These are phyloP conservation scores for Torymus auratus DNA, from an alignment of 2,888 invertebrate genomes.

Conservation along the genomic window DNA sequence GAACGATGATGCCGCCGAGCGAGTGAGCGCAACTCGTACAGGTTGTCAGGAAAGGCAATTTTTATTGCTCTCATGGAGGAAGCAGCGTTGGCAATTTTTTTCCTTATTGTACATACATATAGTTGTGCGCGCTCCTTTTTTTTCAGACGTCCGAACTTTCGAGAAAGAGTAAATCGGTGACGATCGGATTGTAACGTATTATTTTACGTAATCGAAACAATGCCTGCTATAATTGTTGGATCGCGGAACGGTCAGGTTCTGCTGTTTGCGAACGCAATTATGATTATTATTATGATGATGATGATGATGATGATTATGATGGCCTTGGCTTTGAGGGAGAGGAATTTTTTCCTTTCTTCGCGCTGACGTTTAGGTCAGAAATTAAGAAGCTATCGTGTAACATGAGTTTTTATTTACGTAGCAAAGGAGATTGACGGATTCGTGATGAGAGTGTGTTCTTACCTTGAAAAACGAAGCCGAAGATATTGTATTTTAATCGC, in stretches of 20 bases:
- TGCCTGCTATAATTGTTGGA: slow-evolving; percentile 15
- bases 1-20: no score
- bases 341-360: no score
- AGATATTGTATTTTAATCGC: slow-evolving; percentile 39
- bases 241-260: not conserved
- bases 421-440: slow-evolving; percentile 35
- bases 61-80: no score
- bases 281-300: no score
- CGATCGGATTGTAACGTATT: slow-evolving; percentile 5
- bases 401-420: slow-evolving; percentile 44
- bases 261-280: not conserved
- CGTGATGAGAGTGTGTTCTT: not conserved
- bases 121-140: not conserved
- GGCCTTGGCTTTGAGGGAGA: no score
- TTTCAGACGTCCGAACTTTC: slow-evolving; percentile 16
- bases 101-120: not conserved
- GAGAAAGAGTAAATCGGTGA: not conserved
- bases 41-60: no score
- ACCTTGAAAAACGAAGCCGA: not conserved
- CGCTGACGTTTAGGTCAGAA: not conserved
- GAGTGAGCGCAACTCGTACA: no score
- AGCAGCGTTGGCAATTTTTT: not conserved
- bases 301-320: no score
- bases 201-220: slow-evolving; percentile 41
- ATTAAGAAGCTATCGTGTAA: slow-evolving; percentile 29